Conservation (phyloP, 64 coral and sea anemone species). For the Pocillopora verrucosa region DNA sequence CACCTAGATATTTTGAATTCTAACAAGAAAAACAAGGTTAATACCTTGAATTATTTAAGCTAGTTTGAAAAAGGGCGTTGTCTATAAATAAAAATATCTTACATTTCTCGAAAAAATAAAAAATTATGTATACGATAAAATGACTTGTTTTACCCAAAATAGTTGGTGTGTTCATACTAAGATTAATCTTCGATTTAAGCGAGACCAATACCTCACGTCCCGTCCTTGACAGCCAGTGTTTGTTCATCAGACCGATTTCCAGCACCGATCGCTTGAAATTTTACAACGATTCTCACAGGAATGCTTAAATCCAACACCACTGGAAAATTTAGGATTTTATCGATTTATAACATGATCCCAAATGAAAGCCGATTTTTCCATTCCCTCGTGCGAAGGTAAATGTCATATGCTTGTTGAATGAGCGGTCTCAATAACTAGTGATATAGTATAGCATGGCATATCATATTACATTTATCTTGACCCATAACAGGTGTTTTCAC, state of each 20-base stretch:
- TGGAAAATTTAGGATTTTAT: neutral
- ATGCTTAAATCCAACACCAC: neutral
- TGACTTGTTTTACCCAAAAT: too few species aligned
- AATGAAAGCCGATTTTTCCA: neutral
- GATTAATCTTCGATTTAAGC: neutral
- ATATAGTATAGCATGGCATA: slow-evolving; percentile 42
- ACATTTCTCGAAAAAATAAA: too few species aligned
- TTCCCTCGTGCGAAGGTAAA: neutral
- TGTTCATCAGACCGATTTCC: neutral
- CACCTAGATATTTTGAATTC: too few species aligned
- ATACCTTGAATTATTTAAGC: too few species aligned
- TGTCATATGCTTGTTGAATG: slow-evolving; percentile 23
- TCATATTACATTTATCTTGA: slow-evolving; percentile 26
- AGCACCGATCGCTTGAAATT: neutral
- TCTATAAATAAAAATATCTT: too few species aligned
- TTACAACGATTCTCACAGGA: neutral
- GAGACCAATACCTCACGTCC: neutral
- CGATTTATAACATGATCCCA: neutral
- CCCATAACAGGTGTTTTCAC: slow-evolving; percentile 46
- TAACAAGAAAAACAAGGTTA: too few species aligned
- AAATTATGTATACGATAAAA: too few species aligned
- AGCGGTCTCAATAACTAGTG: slow-evolving; percentile 32
- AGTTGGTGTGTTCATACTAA: too few species aligned
- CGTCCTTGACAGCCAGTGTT: neutral
- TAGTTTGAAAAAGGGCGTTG: too few species aligned